Evolutionary conservation across 2,797 vertebrate species (phyloP), one percentile per base, ranked within the genome.

Genomic region (Neosilurus mollespiculum): DNA sequence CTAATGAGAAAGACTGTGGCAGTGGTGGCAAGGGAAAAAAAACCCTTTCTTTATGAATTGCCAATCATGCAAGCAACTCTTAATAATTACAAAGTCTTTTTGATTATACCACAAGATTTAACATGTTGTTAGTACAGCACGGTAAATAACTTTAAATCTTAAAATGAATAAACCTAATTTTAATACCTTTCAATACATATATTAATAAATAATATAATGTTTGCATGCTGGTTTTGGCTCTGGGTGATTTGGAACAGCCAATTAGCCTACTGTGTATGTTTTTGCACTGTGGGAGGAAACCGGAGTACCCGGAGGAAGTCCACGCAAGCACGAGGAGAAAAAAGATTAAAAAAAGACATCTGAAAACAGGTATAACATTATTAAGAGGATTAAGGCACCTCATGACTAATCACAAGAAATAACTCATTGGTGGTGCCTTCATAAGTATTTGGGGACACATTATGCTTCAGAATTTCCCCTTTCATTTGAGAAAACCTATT

Each of bases 401-500:
- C 90, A 89, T 91, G 92, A 94, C 94, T 94, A 94, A 91, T 89
- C 90, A 88, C 91, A 83, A 91, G 93, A 94, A 95, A 95, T 94
- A 91, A 89, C 80, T 89, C 90, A 90, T 93, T 94, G 92, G 92
- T 11, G 34, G 66, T 69, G 34, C 11, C 66, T 93, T 93, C 92
- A 93, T 91, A 88, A 92, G 90, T 88, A 89, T 90, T 93, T 92
- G 90, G 91, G 51, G 56, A 80, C n/a, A 83, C 59, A 77, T 71
- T 69, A 78, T 20, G 82, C 69, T 56, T 75, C 51, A 89, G 90
- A 87, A 83, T 87, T 90, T 89, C 87, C 86, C 84, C 86, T 89
- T 88, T 53, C 49, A 9, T 80, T 84, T 84, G 84, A 89, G 87
- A 89, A 91, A 88, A 85, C 67, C 77, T 81, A 30, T 79, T 84